Evolutionary conservation across 2,888 invertebrate genomes (phyloP), one percentile per base, ranked within the genome.

Genomic region (Prionchulus punctatus): DNA sequence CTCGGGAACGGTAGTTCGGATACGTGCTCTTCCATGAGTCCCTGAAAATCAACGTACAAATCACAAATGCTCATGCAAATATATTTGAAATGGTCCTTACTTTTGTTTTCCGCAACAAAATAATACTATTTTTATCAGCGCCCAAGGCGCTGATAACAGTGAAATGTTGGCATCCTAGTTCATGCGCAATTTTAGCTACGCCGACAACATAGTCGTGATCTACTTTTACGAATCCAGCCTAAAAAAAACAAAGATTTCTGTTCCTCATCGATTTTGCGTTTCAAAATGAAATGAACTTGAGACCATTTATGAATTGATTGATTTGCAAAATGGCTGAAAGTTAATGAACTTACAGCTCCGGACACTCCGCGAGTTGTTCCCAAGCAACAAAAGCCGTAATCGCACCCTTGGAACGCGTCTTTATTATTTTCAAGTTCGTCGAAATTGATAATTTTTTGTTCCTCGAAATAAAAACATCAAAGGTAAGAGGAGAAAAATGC

Each of bases 301-400:
- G n/a, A n/a, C n/a, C n/a, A n/a, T n/a, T n/a, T n/a, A n/a, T n/a
- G n/a, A n/a, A n/a, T n/a, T n/a, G n/a, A n/a, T n/a, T n/a, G n/a
- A n/a, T n/a, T n/a, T n/a, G n/a, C n/a, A n/a, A n/a, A n/a, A n/a
- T n/a, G n/a, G n/a, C n/a, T n/a, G n/a, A n/a, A n/a, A n/a, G n/a
- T n/a, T n/a, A n/a, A n/a, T n/a, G n/a, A n/a, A n/a, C n/a, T 67
- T 58, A 75, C 76, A 31, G 67, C 67, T 55, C 77, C 77, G n/a
- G 75, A 62, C 62, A 76, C 75, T 26, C 62, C 73, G 43, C 71
- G 64, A 1, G 77, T 77, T 15, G 77, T 77, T 43, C 78, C 78
- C 18, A 78, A 62, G 54, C 73, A 71, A 63, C 75, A 77, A 64
- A 74, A 77, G 1, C 75, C 76, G 21, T 74, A 70, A 62, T 76